phyloP scores from a whole-genome alignment of 2,797 vertebrate genomes.

The Diplodus puntazzo region DNA sequence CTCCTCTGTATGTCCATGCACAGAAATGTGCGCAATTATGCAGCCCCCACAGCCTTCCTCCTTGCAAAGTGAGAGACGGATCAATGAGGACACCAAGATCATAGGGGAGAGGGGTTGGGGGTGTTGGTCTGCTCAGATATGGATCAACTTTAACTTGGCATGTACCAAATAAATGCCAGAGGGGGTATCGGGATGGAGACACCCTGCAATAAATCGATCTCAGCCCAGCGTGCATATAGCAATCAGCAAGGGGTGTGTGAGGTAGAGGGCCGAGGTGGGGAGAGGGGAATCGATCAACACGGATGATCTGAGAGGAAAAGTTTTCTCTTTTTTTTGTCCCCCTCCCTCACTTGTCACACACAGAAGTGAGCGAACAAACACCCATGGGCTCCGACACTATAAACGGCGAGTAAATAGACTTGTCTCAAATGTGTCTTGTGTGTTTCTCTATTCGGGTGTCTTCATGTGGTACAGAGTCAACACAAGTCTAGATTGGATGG shows the following conservation, averaged over 20 bases:
- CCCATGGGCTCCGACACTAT: constrained; percentile 18
- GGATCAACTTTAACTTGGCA: constrained; percentile 75
- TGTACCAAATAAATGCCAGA: constrained; percentile 69
- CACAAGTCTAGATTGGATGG: constrained; percentile 53
- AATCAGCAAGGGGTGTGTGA: constrained; percentile 42
- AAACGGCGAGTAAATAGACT: constrained; percentile 39
- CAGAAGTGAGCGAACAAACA: constrained; percentile 16
- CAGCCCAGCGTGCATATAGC: constrained; percentile 46
- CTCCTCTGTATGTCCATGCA: constrained; percentile 25
- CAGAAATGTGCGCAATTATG: constrained; percentile 50
- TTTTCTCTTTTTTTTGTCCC: neutral
- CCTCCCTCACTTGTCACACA: constrained; percentile 15
- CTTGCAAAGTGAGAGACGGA: constrained; percentile 59
- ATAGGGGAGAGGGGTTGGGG: constrained; percentile 57
- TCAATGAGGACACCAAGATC: constrained; percentile 71
- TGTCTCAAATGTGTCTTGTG: constrained; percentile 26
- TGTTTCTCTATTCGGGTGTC: constrained; percentile 24
- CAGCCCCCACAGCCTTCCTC: constrained; percentile 50
- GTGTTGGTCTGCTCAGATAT: constrained; percentile 69
- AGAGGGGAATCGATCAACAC: constrained; percentile 53
- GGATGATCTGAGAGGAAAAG: constrained; percentile 58
- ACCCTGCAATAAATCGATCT: constrained; percentile 67
- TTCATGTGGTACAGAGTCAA: constrained; percentile 51
- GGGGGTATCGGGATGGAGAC: constrained; percentile 56
- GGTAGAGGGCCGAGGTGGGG: constrained; percentile 40